Base-by-base conservation (phyloP, 2,888 invertebrate species). In the Apoderus coryli region DNA sequence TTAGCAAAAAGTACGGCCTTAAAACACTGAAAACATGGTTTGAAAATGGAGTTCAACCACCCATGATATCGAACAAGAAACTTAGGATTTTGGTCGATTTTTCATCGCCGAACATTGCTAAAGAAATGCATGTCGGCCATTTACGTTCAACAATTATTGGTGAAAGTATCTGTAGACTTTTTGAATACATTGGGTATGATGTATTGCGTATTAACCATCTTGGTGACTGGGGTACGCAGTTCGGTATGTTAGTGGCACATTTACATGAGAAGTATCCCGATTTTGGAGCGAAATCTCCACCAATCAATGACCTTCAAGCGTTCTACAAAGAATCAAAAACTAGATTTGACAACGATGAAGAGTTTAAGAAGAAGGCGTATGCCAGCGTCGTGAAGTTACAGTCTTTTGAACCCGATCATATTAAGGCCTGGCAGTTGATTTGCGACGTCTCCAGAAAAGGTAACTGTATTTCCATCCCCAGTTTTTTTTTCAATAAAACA, bases 41-140 rank as follows among this genome's bases (percentile, higher is more conserved):
- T 9, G 60, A 69, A 26, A 55, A 64, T 46, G 84, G 84, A 2
- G 68, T 85, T 0, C 60, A 65, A 42, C 74, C 78, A 12, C 80
- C 84, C 2, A n/a, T n/a, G n/a, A 61, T 64, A 14, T 45, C 64
- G 15, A 57, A 63, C 0, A 68, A 67, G 40, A 71, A 61, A 44
- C 61, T 67, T 32, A 68, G 63, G 36, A 74, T 95, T 12, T 52
- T 96, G 27, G 76, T 96, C 3, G 98, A 98, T 59, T 93, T 95
- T 54, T 95, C 95, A 1, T 86, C 95, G 7, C 96, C 98, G 2
- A 98, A 98, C 56, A 85, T 98, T 54, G 98, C 98, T 10, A 98
- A 98, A 53, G 89, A 98, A 62, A 96, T 98, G 96, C 98, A 98
- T 61, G 96, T 98, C 1, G 96, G 98, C 1, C 96, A 98, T 63